Conservation (phyloP, 2,113 vertebrate species). For the Cervus canadensis region DNA sequence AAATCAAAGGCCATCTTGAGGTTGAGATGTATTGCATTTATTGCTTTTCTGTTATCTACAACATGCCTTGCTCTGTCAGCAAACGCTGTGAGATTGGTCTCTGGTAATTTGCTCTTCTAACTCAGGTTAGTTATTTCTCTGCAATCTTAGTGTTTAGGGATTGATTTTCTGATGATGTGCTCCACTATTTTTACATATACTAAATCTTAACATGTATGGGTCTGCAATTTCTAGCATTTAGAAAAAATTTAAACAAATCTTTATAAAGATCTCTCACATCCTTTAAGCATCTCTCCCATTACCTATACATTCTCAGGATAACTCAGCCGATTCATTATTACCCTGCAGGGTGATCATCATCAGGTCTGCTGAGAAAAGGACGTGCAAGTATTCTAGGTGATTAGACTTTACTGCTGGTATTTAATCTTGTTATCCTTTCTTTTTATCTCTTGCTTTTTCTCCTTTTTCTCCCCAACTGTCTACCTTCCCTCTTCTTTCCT, state of each 20-base stretch:
- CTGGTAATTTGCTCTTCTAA: constrained; percentile 52
- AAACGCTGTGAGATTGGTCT: constrained; percentile 51
- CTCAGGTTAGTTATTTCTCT: constrained; percentile 34
- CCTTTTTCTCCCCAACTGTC: neutral
- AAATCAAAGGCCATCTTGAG: constrained; percentile 51
- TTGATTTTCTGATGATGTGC: constrained; percentile 29
- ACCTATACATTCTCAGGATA: neutral
- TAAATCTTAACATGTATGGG: neutral
- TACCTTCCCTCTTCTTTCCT: neutral
- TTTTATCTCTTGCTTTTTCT: neutral
- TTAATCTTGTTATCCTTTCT: neutral
- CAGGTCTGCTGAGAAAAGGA: neutral
- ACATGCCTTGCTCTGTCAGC: constrained; percentile 50
- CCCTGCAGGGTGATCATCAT: neutral
- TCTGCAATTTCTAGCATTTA: constrained; percentile 17
- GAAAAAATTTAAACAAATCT: neutral
- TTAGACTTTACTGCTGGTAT: neutral
- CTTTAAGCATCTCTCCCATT: neutral
- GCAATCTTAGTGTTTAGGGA: constrained; percentile 4
- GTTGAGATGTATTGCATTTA: constrained; percentile 22
- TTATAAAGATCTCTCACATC: neutral
- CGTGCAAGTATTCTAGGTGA: neutral
- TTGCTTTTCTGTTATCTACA: constrained; percentile 62
- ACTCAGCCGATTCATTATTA: neutral
- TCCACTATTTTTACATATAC: constrained; percentile 3